Evolutionary conservation across 2,888 invertebrate species (phyloP).

Genomic region (Netelia melanura): DNA sequence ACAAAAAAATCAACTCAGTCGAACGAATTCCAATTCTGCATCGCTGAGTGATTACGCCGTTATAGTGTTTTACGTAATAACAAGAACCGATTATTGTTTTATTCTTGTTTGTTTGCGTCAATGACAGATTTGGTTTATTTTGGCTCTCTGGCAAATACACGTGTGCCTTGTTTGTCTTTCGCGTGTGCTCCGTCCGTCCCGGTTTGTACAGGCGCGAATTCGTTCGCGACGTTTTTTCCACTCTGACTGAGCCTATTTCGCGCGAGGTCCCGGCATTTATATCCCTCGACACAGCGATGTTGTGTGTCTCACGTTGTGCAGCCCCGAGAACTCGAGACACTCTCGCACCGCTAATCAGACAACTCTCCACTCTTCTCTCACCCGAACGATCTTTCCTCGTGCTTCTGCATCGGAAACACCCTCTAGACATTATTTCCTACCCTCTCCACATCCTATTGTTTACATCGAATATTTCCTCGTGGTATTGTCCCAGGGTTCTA

Average conservation of each 20-base stretch:
- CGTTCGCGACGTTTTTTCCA: constrained; percentile 67
- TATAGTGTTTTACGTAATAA: not conserved
- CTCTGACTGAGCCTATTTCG: constrained; percentile 67
- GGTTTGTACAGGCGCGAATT: constrained; percentile 53
- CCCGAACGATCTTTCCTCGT: constrained; percentile 24
- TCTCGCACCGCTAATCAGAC: constrained; percentile 54
- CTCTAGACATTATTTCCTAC: constrained; percentile 4
- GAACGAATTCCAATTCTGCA: not conserved
- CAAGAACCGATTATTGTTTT: not conserved
- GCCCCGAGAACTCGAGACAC: constrained; percentile 41
- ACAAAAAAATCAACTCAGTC: not conserved
- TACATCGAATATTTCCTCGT: not conserved
- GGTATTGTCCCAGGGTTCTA: no score
- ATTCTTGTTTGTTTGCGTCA: not conserved
- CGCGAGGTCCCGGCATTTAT: constrained; percentile 67
- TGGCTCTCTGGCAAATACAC: not conserved
- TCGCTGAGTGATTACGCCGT: not conserved
- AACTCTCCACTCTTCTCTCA: constrained; percentile 32
- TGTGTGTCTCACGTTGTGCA: constrained; percentile 45
- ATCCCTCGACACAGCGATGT: constrained; percentile 44
- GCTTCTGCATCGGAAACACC: constrained; percentile 27
- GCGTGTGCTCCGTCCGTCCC: constrained; percentile 44
- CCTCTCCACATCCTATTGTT: not conserved
- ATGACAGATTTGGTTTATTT: constrained; percentile 1
- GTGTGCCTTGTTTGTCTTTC: constrained; percentile 11